These are phyloP conservation scores for Brotula barbata DNA, from an alignment of 2,797 vertebrate species.

Conservation along the genomic window DNA sequence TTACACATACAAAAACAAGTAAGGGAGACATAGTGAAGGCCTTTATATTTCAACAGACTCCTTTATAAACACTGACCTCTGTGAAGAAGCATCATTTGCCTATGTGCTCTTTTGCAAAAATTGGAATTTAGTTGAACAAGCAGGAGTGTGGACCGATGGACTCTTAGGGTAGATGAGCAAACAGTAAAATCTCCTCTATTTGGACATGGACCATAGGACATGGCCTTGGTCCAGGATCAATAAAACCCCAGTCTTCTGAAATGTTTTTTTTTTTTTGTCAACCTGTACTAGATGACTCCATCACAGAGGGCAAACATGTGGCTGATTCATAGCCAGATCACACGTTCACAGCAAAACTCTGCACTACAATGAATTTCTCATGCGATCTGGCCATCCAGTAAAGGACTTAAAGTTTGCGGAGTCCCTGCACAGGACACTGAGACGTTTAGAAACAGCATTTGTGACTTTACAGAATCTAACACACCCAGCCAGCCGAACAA, in stretches of 20 bases:
- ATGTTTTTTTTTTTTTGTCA: conserved; percentile 10
- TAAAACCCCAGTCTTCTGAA: conserved; percentile 18
- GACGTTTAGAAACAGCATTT: neutral
- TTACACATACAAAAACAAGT: neutral
- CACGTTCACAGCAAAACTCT: neutral
- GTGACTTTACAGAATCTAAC: conserved; percentile 4
- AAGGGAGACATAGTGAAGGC: neutral
- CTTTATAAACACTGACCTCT: neutral
- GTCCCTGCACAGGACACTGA: neutral
- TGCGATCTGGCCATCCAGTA: neutral
- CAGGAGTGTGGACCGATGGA: conserved; percentile 63
- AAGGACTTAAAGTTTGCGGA: neutral
- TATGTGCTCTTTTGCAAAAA: conserved; percentile 33
- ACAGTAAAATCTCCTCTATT: conserved; percentile 50
- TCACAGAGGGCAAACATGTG: conserved; percentile 14
- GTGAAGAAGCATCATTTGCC: conserved; percentile 1
- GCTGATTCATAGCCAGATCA: neutral
- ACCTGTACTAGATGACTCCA: neutral
- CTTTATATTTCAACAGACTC: neutral
- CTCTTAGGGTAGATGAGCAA: conserved; percentile 57
- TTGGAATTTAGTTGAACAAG: conserved; percentile 57
- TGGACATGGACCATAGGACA: conserved; percentile 55
- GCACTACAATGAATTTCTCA: neutral
- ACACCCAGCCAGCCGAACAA: neutral
- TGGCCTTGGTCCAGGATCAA: conserved; percentile 68